Evolutionary conservation across 1,140 invertebrate genomes (phyloP).

Genomic region (Maniola jurtina): DNA sequence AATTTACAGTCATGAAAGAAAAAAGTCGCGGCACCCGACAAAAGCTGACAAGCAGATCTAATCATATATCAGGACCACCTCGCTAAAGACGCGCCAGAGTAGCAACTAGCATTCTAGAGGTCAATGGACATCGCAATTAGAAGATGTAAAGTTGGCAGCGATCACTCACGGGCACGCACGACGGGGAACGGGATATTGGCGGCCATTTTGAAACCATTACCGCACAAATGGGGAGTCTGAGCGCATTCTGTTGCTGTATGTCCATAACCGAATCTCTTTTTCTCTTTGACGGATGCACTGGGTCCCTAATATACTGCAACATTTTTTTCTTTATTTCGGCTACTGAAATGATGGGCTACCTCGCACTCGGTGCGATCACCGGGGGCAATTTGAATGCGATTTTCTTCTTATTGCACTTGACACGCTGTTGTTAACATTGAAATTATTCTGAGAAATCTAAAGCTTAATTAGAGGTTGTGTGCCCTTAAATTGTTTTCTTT

Average conservation of each 20-base stretch:
- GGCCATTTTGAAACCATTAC: constrained; percentile 51
- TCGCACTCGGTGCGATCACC: constrained; percentile 48
- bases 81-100: constrained; percentile 26
- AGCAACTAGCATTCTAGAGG: constrained; percentile 31
- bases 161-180: constrained; percentile 42
- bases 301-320: constrained; percentile 44
- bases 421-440: constrained; percentile 38
- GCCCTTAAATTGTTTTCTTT: constrained; percentile 27
- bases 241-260: constrained; percentile 31
- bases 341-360: constrained; percentile 53
- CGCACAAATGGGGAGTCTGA: constrained; percentile 31
- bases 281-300: constrained; percentile 43
- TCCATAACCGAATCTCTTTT: constrained; percentile 39
- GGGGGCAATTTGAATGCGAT: constrained; percentile 52
- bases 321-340: constrained; percentile 41
- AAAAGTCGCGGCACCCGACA: constrained; percentile 24
- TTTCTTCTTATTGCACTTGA: constrained; percentile 38
- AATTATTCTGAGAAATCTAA: constrained; percentile 46
- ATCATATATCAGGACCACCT: constrained; percentile 44
- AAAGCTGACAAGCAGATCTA: constrained; percentile 28
- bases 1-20: constrained; percentile 7
- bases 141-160: constrained; percentile 20
- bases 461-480: constrained; percentile 43
- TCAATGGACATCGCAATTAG: constrained; percentile 42
- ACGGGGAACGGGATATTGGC: constrained; percentile 32